These are phyloP conservation scores for Mactra quadrangularis DNA, from an alignment of 1,140 invertebrate species.

Conservation along the genomic window DNA sequence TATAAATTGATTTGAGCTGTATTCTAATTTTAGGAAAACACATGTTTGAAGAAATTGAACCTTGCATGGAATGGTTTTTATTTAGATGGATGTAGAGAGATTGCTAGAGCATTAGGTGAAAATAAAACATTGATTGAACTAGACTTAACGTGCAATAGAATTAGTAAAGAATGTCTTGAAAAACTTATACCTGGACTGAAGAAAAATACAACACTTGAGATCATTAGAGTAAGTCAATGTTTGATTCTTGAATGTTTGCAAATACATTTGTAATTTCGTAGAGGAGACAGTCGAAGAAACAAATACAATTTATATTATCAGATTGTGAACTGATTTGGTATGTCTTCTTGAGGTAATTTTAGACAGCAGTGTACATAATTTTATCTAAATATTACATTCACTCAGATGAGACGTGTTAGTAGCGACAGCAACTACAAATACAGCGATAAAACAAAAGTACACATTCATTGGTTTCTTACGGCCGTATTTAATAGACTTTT, in stretches of 20 bases:
- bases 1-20: too few species aligned
- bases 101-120: slow-evolving; percentile 70
- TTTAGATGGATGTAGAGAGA: slow-evolving; percentile 70
- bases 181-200: slow-evolving; percentile 73
- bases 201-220: slow-evolving; percentile 70
- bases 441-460: background rate
- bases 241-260: background rate
- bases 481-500: too few species aligned
- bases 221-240: slow-evolving; percentile 69
- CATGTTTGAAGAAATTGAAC: slow-evolving; percentile 74
- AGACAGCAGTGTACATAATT: background rate
- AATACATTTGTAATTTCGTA: too few species aligned
- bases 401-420: background rate
- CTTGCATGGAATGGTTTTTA: slow-evolving; percentile 79
- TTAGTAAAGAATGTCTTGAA: slow-evolving; percentile 74
- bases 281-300: too few species aligned
- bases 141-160: slow-evolving; percentile 79
- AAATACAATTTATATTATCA: background rate
- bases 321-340: background rate
- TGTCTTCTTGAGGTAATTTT: background rate
- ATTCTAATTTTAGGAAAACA: slow-evolving; percentile 77
- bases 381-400: background rate
- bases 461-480: too few species aligned
- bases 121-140: slow-evolving; percentile 75
- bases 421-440: background rate